Base-by-base conservation (phyloP, 2,888 invertebrate species). In the Sicus ferrugineus region DNA sequence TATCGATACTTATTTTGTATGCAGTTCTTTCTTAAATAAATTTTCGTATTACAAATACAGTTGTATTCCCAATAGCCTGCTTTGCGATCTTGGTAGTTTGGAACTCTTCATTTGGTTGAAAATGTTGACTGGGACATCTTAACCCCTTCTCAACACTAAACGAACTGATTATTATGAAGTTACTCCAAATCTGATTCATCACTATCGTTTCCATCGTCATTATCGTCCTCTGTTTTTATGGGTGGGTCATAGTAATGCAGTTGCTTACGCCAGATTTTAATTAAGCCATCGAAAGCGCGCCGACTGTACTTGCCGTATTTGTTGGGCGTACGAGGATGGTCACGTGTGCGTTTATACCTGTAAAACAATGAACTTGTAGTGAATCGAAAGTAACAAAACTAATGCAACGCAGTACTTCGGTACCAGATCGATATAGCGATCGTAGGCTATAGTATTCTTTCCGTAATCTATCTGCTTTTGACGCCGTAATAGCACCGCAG, bases 391-490 rank as follows among this genome's bases (percentile, higher is more conserved):
- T 14, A 23, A 46, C 46, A 26, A 4, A 50, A 52, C 26, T 61
- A 30, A 64, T 3, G 28, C 48, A 14, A 30, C 23, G 2, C 11
- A 16, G 87, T 87, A 94, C 93, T 88, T 88, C 50, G 93, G 92
- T 54, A 96, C 89, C 77, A 86, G 77, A 75, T 88, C 86, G 11
- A 87, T 79, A 77, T 95, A 97, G 84, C 90, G 90, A 75, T 92
- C 90, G 83, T 97, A 97, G 50, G 94, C 94, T 74, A 91, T 85
- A 31, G 97, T 97, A 80, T 95, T 96, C 86, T 96, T 97, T 14
- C 97, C 97, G 86, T 94, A 97, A 84, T 96, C 95, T 78, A 97
- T 93, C 86, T 96, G 96, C 85, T 97, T 97, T 81, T 96, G 95
- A 54, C 97, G 88, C 73, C 97, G 89, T 50, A 88, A 86, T 70